These are phyloP conservation scores for Takifugu flavidus DNA, from an alignment of 2,113 vertebrate genomes.

Conservation along the genomic window DNA sequence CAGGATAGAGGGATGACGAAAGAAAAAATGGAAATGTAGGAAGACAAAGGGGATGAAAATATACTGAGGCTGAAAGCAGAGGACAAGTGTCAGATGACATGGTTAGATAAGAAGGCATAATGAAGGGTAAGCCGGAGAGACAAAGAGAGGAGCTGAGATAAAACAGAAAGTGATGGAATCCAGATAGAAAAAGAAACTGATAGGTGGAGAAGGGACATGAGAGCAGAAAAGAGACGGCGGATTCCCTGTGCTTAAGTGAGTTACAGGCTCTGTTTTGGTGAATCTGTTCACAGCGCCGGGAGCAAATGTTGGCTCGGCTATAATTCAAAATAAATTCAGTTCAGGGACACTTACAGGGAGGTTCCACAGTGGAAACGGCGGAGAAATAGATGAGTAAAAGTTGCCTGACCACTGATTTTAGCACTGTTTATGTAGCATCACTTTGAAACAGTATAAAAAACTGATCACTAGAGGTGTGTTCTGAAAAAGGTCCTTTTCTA, in stretches of 20 bases:
- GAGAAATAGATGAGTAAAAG: too few species aligned
- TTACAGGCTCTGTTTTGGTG: slow-evolving; percentile 35
- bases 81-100: slow-evolving; percentile 47
- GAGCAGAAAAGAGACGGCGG: slow-evolving; percentile 29
- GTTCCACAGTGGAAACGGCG: too few species aligned
- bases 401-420: too few species aligned
- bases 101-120: slow-evolving; percentile 43
- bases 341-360: too few species aligned
- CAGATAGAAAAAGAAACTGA: slow-evolving; percentile 45
- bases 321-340: too few species aligned
- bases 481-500: too few species aligned
- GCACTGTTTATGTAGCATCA: too few species aligned
- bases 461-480: too few species aligned
- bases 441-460: too few species aligned
- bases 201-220: slow-evolving; percentile 26
- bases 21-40: slow-evolving; percentile 36
- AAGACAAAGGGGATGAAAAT: slow-evolving; percentile 40
- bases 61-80: slow-evolving; percentile 45
- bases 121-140: slow-evolving; percentile 45
- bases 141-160: slow-evolving; percentile 48
- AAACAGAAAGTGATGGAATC: slow-evolving; percentile 48
- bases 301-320: slow-evolving; percentile 1
- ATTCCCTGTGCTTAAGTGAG: slow-evolving; percentile 36
- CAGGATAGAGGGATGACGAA: slow-evolving; percentile 40
- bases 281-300: slow-evolving; percentile 24